Percentiles rank a stretch among this genome's conserved stretches.
Evolutionary conservation across 2,888 invertebrate species (phyloP).

Genomic region (Gryllus longicercus): DNA sequence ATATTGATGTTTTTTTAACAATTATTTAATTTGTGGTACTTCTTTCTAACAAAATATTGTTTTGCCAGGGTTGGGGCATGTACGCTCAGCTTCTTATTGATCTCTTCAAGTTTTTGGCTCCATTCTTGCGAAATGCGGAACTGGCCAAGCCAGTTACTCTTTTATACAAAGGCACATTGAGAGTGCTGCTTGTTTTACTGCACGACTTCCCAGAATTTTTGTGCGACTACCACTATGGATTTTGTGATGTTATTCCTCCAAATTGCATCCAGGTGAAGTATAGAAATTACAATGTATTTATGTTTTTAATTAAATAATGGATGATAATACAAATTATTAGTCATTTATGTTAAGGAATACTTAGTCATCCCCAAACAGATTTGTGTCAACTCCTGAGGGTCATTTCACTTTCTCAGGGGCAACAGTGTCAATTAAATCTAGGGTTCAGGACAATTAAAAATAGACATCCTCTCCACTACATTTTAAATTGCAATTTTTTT

Average conservation of each 20-base stretch:
- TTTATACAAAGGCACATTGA: conserved; percentile 92
- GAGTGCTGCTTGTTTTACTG: conserved; percentile 88
- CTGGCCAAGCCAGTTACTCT: conserved; percentile 89
- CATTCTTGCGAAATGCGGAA: conserved; percentile 95
- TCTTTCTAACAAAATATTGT: conserved; percentile 21
- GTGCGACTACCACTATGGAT: conserved; percentile 98
- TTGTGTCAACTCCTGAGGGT: too few species aligned
- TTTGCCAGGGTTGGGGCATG: conserved; percentile 82
- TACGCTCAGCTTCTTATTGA: conserved; percentile 95
- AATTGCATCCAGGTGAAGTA: conserved; percentile 79
- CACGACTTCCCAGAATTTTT: conserved; percentile 99
- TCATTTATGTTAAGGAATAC: neutral
- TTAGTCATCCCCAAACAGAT: neutral
- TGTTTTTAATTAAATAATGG: too few species aligned
- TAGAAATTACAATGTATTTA: too few species aligned
- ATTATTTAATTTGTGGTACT: neutral
- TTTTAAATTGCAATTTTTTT: too few species aligned
- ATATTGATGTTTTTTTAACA: too few species aligned
- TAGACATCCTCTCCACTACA: too few species aligned
- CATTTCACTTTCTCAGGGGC: too few species aligned
- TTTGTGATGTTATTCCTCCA: conserved; percentile 98
- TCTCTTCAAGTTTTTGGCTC: conserved; percentile 93
- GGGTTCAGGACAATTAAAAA: too few species aligned
- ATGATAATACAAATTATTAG: neutral
- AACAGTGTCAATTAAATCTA: too few species aligned